Percentiles rank a stretch among this genome's conserved stretches.
Evolutionary conservation across 1,140 invertebrate species (phyloP).

Genomic region (Drosophila subobscura): DNA sequence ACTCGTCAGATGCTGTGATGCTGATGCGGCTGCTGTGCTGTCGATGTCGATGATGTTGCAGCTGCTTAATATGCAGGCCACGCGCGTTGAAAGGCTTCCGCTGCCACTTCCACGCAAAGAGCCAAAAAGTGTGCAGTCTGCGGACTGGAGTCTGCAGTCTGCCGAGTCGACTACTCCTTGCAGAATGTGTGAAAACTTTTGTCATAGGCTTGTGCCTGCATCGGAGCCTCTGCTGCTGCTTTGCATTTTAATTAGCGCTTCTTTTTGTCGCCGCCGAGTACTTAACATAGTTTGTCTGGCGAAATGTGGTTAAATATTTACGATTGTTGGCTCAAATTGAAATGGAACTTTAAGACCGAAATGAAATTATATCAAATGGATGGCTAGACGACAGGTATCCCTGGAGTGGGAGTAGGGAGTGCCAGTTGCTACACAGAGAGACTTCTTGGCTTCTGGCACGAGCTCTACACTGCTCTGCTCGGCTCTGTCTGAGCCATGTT

Average conservation of each 20-base stretch:
- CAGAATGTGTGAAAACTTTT: constrained; percentile 50
- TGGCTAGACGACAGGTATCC: constrained; percentile 54
- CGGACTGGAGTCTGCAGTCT: constrained; percentile 7
- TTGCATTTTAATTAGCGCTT: constrained; percentile 74
- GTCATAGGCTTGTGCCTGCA: constrained; percentile 27
- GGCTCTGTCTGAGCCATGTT: constrained; percentile 61
- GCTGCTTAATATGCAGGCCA: constrained; percentile 59
- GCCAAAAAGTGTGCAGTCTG: constrained; percentile 40
- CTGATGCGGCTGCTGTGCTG: too few species aligned
- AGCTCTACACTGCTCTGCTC: constrained; percentile 12
- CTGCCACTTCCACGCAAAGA: constrained; percentile 15
- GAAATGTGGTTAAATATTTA: constrained; percentile 69
- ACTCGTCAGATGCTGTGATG: constrained; percentile 36
- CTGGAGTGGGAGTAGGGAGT: constrained; percentile 2
- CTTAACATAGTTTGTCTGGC: constrained; percentile 63
- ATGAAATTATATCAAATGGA: constrained; percentile 68
- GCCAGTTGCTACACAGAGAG: constrained; percentile 16
- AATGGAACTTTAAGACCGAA: constrained; percentile 67
- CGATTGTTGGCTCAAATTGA: constrained; percentile 70
- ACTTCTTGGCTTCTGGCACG: constrained; percentile 72
- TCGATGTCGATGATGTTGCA: neutral
- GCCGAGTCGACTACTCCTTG: neutral
- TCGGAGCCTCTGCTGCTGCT: constrained; percentile 30
- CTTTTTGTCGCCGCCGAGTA: constrained; percentile 25
- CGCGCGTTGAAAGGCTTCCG: constrained; percentile 18